A percentile compares a stretch with the other conserved stretches of the same genome.
Conservation (phyloP, 2,888 invertebrate genomes). For the Rambutsinella grinnellia region DNA sequence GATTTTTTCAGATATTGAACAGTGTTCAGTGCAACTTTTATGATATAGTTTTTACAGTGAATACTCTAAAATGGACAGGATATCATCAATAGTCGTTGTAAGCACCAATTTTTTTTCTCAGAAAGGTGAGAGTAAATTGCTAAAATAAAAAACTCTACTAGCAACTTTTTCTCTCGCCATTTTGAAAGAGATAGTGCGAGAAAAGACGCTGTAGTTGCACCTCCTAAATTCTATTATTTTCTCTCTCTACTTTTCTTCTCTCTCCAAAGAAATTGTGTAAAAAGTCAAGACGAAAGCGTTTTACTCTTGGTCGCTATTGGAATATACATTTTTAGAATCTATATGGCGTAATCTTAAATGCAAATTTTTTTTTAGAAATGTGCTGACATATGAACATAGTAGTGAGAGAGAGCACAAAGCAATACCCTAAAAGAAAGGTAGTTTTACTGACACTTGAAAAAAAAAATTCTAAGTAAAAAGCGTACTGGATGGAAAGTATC, state of each 20-base stretch:
- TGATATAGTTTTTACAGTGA: not conserved
- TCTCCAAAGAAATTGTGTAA: slow-evolving; percentile 1
- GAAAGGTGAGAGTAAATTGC: not conserved
- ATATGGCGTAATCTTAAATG: not conserved
- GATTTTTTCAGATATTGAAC: too few species aligned
- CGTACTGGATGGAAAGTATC: too few species aligned
- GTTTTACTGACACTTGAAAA: not conserved
- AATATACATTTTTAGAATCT: not conserved
- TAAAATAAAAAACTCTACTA: too few species aligned
- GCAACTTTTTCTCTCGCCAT: not conserved
- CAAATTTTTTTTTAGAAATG: not conserved
- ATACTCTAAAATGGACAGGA: not conserved
- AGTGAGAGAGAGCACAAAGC: not conserved
- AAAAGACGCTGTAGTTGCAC: slow-evolving; percentile 21
- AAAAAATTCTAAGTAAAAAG: too few species aligned
- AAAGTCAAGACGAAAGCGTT: slow-evolving; percentile 26
- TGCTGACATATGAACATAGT: not conserved
- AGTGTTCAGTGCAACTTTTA: too few species aligned
- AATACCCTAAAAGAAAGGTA: not conserved
- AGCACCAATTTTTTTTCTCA: not conserved
- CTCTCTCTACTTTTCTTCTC: not conserved
- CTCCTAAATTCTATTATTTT: slow-evolving; percentile 25
- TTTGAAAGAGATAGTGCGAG: not conserved
- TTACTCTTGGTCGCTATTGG: not conserved
- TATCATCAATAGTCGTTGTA: not conserved